phyloP scores from a whole-genome alignment of 2,888 invertebrate species.

The Drosophila paucipuncta region DNA sequence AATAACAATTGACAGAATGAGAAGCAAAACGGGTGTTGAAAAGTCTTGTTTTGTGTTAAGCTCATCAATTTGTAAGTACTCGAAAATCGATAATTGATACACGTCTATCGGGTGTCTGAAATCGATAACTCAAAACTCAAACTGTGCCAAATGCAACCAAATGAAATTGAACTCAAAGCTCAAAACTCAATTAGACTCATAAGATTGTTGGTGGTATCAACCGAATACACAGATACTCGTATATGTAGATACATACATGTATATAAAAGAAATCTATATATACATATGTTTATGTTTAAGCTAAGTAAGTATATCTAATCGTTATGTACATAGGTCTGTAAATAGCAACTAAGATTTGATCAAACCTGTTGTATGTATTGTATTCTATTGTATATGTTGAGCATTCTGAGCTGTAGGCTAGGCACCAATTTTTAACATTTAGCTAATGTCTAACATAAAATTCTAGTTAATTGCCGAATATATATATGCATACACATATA shows the following conservation, averaged over 20 bases:
- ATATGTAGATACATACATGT: constrained; percentile 5
- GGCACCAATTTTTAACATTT: constrained; percentile 65
- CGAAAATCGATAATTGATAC: constrained; percentile 11
- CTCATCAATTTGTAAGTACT: constrained; percentile 35
- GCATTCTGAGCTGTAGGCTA: constrained; percentile 60
- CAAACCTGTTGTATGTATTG: constrained; percentile 35
- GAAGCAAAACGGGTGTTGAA: not conserved
- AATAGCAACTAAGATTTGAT: constrained; percentile 50
- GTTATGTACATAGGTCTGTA: constrained; percentile 43
- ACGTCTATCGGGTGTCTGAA: constrained; percentile 9
- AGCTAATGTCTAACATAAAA: constrained; percentile 44
- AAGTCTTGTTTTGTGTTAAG: constrained; percentile 3
- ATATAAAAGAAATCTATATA: not conserved
- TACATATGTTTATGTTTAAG: not conserved
- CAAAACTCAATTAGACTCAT: constrained; percentile 61
- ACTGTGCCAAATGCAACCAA: constrained; percentile 62
- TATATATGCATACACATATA: not conserved
- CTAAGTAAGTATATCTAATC: constrained; percentile 7
- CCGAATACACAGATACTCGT: constrained; percentile 3
- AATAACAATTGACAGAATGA: not conserved
- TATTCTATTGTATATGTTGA: constrained; percentile 28
- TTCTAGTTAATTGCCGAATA: constrained; percentile 36
- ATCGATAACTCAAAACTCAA: constrained; percentile 44
- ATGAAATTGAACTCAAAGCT: constrained; percentile 63
- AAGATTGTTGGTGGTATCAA: constrained; percentile 52